phyloP scores from a whole-genome alignment of 1,140 invertebrate genomes.

The Coenobita brevimanus region DNA sequence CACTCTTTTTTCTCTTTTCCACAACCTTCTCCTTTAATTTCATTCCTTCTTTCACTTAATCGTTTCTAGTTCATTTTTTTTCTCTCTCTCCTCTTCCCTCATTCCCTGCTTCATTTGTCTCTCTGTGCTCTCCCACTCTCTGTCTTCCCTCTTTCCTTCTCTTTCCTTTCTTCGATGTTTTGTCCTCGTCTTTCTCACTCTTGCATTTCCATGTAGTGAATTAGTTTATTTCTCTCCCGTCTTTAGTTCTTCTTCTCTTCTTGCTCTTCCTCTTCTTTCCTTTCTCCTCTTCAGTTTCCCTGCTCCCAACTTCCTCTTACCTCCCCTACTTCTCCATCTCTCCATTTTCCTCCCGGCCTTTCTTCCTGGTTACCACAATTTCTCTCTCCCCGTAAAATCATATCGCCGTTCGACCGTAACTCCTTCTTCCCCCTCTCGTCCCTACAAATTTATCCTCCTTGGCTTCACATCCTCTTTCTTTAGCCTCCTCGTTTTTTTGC shows the following conservation, averaged over 20 bases:
- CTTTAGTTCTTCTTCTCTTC: not conserved
- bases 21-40: not conserved
- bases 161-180: too few species aligned
- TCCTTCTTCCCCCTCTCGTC: not conserved
- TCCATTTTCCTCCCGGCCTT: too few species aligned
- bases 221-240: not conserved
- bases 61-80: not conserved
- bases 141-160: not conserved
- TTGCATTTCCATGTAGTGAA: not conserved
- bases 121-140: not conserved
- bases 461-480: not conserved
- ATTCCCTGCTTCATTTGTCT: not conserved
- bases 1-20: not conserved
- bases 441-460: not conserved
- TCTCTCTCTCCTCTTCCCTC: not conserved
- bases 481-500: not conserved
- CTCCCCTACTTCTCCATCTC: not conserved
- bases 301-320: too few species aligned
- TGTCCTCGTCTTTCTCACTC: too few species aligned
- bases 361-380: not conserved
- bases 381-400: too few species aligned
- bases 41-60: not conserved
- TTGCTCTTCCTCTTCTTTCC: not conserved
- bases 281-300: not conserved
- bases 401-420: too few species aligned